Evolutionary conservation across 1,140 invertebrate genomes (phyloP).

Genomic region (Coenobita brevimanus): DNA sequence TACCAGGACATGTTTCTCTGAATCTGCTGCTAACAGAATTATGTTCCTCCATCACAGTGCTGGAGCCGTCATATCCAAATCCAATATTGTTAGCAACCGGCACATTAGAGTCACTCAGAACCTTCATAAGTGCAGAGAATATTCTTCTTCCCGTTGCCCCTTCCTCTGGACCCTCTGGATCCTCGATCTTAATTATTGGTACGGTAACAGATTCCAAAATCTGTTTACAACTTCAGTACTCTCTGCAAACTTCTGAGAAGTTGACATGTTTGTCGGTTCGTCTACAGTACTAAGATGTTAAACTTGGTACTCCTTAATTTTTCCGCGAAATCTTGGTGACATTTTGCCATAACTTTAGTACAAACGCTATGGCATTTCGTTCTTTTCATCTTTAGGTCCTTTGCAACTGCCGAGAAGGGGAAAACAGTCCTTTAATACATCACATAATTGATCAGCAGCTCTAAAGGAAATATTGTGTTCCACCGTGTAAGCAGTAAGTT

Average conservation of each 20-base stretch:
- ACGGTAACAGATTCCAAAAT: conserved; percentile 19
- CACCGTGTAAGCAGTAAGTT: not conserved
- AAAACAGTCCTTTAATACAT: conserved; percentile 1
- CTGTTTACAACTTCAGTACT: not conserved
- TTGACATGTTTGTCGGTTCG: conserved; percentile 3
- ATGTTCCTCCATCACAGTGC: conserved; percentile 13
- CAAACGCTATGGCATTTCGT: no score
- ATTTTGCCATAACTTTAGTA: no score
- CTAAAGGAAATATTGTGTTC: conserved; percentile 1
- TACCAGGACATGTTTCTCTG: not conserved
- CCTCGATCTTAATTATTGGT: not conserved
- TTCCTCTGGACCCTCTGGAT: no score
- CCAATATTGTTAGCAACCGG: conserved; percentile 3
- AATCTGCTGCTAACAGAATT: conserved; percentile 10
- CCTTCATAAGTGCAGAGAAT: not conserved
- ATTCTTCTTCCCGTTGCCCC: conserved; percentile 6
- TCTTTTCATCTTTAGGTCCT: conserved; percentile 13
- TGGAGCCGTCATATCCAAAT: conserved; percentile 12
- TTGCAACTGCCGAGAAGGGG: not conserved
- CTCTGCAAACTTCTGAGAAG: conserved; percentile 4
- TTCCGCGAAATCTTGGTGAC: conserved; percentile 3
- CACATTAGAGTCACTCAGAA: not conserved
- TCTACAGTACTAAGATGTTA: not conserved
- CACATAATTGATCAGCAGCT: conserved; percentile 19
- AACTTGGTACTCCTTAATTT: not conserved